Evolutionary conservation across 2,888 invertebrate genomes (phyloP), one percentile per base, ranked within the genome.

Genomic region (Pseudolycoriella hygida): DNA sequence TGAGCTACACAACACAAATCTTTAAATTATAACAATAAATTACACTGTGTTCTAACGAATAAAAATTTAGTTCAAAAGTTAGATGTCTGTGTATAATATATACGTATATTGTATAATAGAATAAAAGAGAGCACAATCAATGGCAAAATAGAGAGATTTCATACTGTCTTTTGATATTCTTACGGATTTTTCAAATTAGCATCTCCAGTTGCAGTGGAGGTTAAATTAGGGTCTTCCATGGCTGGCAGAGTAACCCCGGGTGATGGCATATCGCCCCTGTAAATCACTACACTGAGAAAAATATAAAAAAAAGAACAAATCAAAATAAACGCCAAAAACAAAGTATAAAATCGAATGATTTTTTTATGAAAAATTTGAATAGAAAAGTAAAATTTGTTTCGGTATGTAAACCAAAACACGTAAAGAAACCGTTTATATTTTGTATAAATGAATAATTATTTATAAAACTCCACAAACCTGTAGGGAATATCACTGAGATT

Each of bases 401-500:
- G 30, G 8, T 10, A 30, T 30, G 11, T 30, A 6, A 30, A 30
- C n/a, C n/a, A n/a, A n/a, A n/a, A n/a, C n/a, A n/a, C n/a, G n/a
- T n/a, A n/a, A n/a, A n/a, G n/a, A n/a, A n/a, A n/a, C n/a, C n/a
- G n/a, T n/a, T n/a, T n/a, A n/a, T n/a, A n/a, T n/a, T n/a, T n/a
- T n/a, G n/a, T n/a, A n/a, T n/a, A n/a, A n/a, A n/a, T n/a, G n/a
- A n/a, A n/a, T n/a, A n/a, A n/a, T n/a, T n/a, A n/a, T n/a, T n/a
- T n/a, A n/a, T n/a, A n/a, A n/a, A n/a, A n/a, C n/a, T n/a, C n/a
- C 3, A 42, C 55, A 57, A 67, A 85, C 85, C 87, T 81, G 69
- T 80, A 82, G 15, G 84, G 80, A 55, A 85, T 78, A 57, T 87
- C 86, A 59, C 82, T 80, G 51, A 90, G 76, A 68, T 90, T 90